A percentile compares a stretch with the other conserved stretches of the same genome.
phyloP scores from a whole-genome alignment of 2,888 invertebrate species.

The Endotricha flammealis region DNA sequence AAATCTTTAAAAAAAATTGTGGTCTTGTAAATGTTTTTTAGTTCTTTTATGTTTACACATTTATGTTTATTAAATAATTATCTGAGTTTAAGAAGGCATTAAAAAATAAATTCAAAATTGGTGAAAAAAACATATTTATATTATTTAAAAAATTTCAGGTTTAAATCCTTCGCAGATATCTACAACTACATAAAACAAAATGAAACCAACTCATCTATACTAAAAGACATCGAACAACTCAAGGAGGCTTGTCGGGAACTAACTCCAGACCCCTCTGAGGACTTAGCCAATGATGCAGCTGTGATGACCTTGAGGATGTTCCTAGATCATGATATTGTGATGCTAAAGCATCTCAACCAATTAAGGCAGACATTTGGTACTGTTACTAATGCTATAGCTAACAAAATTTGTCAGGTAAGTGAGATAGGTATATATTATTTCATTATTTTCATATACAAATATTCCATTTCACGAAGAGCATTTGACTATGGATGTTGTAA shows the following conservation, averaged over 20 bases:
- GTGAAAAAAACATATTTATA: too few relatives aligned
- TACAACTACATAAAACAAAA: conserved; percentile 57
- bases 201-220: conserved; percentile 42
- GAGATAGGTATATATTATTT: neutral
- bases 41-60: too few relatives aligned
- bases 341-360: conserved; percentile 75
- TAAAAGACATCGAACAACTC: conserved; percentile 45
- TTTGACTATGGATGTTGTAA: too few relatives aligned
- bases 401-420: conserved; percentile 77
- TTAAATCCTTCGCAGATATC: conserved; percentile 70
- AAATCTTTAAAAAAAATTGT: too few relatives aligned
- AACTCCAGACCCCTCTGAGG: conserved; percentile 76
- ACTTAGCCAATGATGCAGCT: conserved; percentile 80
- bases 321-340: conserved; percentile 77
- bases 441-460: neutral
- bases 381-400: conserved; percentile 69
- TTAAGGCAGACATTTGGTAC: conserved; percentile 80
- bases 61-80: too few relatives aligned
- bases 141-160: conserved; percentile 40
- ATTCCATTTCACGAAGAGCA: neutral
- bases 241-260: conserved; percentile 55
- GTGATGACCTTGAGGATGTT: conserved; percentile 80
- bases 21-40: too few relatives aligned
- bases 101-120: too few relatives aligned
- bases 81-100: too few relatives aligned